Evolutionary conservation across 1,140 invertebrate genomes (phyloP).

Genomic region (Macrostomum lignano): DNA sequence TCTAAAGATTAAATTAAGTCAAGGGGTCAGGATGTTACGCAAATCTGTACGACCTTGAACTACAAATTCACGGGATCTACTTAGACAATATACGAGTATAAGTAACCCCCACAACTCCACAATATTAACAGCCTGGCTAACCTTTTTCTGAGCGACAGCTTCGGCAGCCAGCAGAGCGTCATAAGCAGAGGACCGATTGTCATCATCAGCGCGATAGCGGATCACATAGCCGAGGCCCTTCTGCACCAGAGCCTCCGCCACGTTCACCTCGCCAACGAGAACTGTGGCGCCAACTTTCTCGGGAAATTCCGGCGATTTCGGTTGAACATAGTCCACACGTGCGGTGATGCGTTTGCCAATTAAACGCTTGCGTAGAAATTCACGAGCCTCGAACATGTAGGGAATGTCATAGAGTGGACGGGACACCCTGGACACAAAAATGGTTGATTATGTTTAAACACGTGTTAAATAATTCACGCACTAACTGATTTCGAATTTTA

Average conservation of each 20-base stretch:
- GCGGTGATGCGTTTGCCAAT: constrained; percentile 72
- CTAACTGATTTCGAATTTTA: too few relatives aligned
- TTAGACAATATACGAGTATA: too few relatives aligned
- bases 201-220: constrained; percentile 56
- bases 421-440: too few relatives aligned
- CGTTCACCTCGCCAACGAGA: constrained; percentile 36
- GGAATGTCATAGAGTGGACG: constrained; percentile 88
- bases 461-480: too few relatives aligned
- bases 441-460: too few relatives aligned
- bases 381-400: constrained; percentile 85
- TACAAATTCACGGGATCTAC: too few relatives aligned
- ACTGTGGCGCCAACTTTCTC: constrained; percentile 86
- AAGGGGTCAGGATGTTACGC: too few relatives aligned
- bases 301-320: constrained; percentile 59
- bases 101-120: too few relatives aligned
- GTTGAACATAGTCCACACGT: constrained; percentile 77
- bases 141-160: constrained; percentile 56
- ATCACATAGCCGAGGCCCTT: constrained; percentile 74
- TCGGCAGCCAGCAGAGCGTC: constrained; percentile 74
- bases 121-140: too few relatives aligned
- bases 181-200: constrained; percentile 69
- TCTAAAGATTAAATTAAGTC: too few relatives aligned
- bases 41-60: too few relatives aligned
- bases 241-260: constrained; percentile 64
- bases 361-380: constrained; percentile 75